Evolutionary conservation across 2,113 vertebrate species (phyloP).

Genomic region (Dipodomys ordii): DNA sequence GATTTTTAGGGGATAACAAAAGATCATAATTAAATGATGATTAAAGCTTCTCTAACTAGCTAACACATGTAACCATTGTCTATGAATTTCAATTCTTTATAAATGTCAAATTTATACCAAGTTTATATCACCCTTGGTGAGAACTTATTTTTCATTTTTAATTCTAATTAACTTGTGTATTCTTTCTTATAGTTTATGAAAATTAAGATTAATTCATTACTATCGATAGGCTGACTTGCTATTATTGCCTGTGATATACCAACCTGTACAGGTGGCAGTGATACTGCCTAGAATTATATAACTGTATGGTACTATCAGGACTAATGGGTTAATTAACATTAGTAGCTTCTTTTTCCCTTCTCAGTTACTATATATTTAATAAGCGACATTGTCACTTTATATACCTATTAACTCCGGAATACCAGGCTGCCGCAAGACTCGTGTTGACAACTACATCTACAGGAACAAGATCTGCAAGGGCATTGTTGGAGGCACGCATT

Average conservation of each 20-base stretch:
- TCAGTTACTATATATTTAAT: conserved; percentile 61
- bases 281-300: neutral
- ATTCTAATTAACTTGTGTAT: conserved; percentile 43
- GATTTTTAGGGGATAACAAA: neutral
- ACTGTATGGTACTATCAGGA: neutral
- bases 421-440: conserved; percentile 96
- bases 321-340: conserved; percentile 29
- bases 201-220: conserved; percentile 37
- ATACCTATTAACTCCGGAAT: conserved; percentile 94
- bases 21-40: neutral
- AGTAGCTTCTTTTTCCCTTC: conserved; percentile 35
- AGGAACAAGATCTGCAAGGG: conserved; percentile 97
- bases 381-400: conserved; percentile 84
- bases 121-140: neutral
- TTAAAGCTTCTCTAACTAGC: neutral
- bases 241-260: neutral
- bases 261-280: conserved; percentile 1
- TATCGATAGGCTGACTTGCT: neutral
- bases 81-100: conserved; percentile 43
- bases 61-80: neutral
- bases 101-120: neutral
- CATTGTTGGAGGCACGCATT: conserved; percentile 96
- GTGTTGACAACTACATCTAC: conserved; percentile 97
- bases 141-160: neutral
- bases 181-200: neutral